A percentile compares a stretch with the other conserved stretches of the same genome.
Conservation (phyloP, 92 coral and sea anemone genomes). For the Isaurus tuberculatus region DNA sequence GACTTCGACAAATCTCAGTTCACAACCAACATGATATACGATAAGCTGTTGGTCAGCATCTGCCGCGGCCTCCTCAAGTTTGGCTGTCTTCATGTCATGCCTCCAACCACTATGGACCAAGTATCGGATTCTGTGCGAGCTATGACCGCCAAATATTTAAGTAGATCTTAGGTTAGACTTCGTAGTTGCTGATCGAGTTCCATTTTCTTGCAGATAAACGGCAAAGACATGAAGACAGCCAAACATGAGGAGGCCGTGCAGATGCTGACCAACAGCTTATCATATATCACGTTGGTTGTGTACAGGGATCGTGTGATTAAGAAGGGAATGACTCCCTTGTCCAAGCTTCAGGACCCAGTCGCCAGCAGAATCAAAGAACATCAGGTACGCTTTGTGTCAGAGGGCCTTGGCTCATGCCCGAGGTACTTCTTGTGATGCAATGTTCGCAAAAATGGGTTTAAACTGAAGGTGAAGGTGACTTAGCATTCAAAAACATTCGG, state of each 20-base stretch:
- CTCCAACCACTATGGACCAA: no score
- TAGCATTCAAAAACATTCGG: no score
- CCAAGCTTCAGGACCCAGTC: slow-evolving; percentile 85
- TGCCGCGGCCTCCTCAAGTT: slow-evolving; percentile 98
- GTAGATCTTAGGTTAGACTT: no score
- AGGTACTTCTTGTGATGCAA: background rate
- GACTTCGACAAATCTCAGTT: no score
- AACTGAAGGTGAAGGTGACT: no score
- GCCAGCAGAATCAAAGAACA: slow-evolving; percentile 78
- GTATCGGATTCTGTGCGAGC: no score
- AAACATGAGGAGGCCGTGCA: slow-evolving; percentile 98
- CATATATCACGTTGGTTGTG: slow-evolving; percentile 90
- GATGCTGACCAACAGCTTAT: slow-evolving; percentile 91
- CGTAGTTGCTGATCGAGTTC: background rate
- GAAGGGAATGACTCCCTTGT: slow-evolving; percentile 95
- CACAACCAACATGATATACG: slow-evolving; percentile 89
- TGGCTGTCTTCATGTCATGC: slow-evolving; percentile 93
- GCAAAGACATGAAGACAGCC: slow-evolving; percentile 90
- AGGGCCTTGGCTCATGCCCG: background rate
- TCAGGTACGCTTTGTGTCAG: slow-evolving; percentile 48
- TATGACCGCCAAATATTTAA: no score
- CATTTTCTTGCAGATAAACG: slow-evolving; percentile 74
- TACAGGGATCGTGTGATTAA: slow-evolving; percentile 86
- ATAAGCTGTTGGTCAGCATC: slow-evolving; percentile 91
- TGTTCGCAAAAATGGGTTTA: background rate